Base-by-base conservation (phyloP, 2,113 vertebrate genomes). In the Phocoena sinus region DNA sequence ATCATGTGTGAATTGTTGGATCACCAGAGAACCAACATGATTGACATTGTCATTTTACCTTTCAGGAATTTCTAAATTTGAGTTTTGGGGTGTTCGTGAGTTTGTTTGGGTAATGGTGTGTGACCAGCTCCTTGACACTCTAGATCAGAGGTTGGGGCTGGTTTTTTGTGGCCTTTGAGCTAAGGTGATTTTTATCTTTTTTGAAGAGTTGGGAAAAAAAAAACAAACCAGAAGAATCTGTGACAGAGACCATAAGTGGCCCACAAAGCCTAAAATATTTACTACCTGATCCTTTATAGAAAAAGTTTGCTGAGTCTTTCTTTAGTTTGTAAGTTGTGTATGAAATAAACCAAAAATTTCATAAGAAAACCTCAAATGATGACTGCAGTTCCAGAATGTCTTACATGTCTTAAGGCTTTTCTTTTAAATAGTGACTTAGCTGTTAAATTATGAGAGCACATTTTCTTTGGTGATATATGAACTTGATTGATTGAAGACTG, bases 291-390 rank as follows among this genome's bases (percentile, higher is more conserved):
- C 31, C 38, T 92, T 91, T 76, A 76, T 56, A 96, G 73, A 50
- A 92, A 50, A 95, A 67, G 41, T 56, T 91, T 93, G 36, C 28
- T n/a, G 3, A 63, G 62, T 77, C 28, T 50, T 87, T 71, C 68
- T 92, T 95, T 95, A 84, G 36, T 76, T 87, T 89, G 17, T 86
- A 94, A 94, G 73, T 96, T 92, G 13, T 90, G 79, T 11, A n/a
- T 88, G 38, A 95, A 96, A 80, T 70, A 71, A 95, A 95, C 15
- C 17, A 33, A 56, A 60, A 71, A 53, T 96, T 89, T 88, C 60
- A 38, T n/a, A 96, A 77, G 79, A 82, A 74, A 95, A 95, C 38
- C 36, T 77, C 33, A 86, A 31, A 23, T 67, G 62, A 31, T 96
- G 62, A 77, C 44, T 79, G 23, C 0, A 70, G 8, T 93, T 97